Base-by-base conservation (phyloP, 1,140 invertebrate species). In the Temnothorax nylanderi region DNA sequence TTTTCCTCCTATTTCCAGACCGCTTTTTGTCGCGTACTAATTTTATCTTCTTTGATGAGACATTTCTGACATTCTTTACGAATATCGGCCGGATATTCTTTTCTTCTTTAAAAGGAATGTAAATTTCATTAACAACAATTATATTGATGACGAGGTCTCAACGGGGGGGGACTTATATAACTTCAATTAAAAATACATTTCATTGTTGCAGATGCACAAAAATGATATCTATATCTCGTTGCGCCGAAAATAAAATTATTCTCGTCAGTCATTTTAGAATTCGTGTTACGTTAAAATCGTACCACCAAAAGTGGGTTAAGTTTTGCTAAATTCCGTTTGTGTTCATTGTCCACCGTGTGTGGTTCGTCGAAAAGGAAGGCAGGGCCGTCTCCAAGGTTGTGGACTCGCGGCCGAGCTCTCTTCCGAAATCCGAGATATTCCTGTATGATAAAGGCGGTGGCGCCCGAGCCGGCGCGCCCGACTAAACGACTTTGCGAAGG, bases 401-500 rank as follows among this genome's bases (percentile, higher is more conserved):
- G 47, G 69, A 34, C 51, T 11, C 26, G n/a, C 13, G 67, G 2
- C n/a, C n/a, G 18, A 60, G 26, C 26, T 34, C 80, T 74, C 80
- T 74, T 74, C 67, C 67, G 54, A 74, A 82, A 74, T 74, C 26
- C 13, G 67, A 74, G 41, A 56, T 84, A 84, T 74, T 62, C n/a
- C 26, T 18, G 41, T 54, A 26, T 16, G 54, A 60, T 84, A 84
- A 74, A 74, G n/a, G 34, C 49, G 32, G 49, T 13, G 10, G 65
- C 65, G 51, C 5, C 21, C 6, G 51, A 13, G n/a, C n/a, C 16
- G 11, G 18, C 13, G 41, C 3, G 47, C 26, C 21, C n/a, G 26
- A 47, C 65, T 41, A 47, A 34, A 82, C 41, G 65, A 72, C 80
- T 82, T 84, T 75, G 54, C 80, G 69, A 84, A 84, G 69, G 80